These are phyloP conservation scores for Torymus aiolomorphi DNA, from an alignment of 2,888 invertebrate genomes.

Conservation along the genomic window DNA sequence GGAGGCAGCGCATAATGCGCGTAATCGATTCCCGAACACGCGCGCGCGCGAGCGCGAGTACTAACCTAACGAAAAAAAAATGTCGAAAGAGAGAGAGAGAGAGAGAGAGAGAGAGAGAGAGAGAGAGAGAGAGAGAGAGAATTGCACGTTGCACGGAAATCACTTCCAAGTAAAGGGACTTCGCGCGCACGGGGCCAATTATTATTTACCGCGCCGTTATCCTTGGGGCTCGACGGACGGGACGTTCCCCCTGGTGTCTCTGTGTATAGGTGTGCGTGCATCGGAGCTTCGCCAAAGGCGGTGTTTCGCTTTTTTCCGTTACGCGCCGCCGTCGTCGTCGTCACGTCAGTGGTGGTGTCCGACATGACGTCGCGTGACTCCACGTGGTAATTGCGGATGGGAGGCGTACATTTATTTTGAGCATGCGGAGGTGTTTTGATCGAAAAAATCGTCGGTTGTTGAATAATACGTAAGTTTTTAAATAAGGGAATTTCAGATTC, in stretches of 20 bases:
- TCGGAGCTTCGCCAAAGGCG: too few relatives aligned
- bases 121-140: conserved; percentile 5
- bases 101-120: conserved; percentile 13
- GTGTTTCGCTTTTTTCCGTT: conserved; percentile 1
- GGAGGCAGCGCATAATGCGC: background rate
- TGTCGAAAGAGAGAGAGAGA: background rate
- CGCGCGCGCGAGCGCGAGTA: background rate
- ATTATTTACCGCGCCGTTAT: conserved; percentile 37
- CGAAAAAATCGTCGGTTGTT: too few relatives aligned
- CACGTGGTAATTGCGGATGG: too few relatives aligned
- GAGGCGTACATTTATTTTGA: too few relatives aligned
- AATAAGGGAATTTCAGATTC: too few relatives aligned
- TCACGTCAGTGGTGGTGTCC: too few relatives aligned
- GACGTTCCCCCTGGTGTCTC: too few relatives aligned
- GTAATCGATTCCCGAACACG: conserved; percentile 44
- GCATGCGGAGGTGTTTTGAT: too few relatives aligned
- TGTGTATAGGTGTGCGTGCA: too few relatives aligned
- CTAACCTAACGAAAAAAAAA: background rate
- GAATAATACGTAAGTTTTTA: too few relatives aligned
- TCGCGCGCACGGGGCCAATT: background rate
- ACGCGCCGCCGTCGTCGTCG: too few relatives aligned
- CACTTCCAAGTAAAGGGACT: conserved; percentile 33
- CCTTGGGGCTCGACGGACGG: conserved; percentile 2
- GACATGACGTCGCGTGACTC: too few relatives aligned
- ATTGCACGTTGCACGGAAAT: conserved; percentile 45